A percentile compares a stretch with the other conserved stretches of the same genome.
Conservation (phyloP, 2,797 vertebrate genomes). For the Hyperoplus lanceolatus region DNA sequence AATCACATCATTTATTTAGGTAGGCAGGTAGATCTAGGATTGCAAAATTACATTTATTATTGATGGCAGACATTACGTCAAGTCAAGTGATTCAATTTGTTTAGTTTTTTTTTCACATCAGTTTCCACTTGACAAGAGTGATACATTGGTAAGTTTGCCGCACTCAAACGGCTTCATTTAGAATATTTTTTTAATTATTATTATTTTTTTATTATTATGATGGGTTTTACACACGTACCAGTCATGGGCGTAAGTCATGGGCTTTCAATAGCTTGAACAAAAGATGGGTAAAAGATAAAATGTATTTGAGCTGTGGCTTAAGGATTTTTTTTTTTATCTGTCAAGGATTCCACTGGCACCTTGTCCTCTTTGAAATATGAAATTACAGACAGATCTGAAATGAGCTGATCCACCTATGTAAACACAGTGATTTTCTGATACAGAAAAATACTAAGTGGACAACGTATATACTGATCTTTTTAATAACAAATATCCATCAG, state of each 20-base stretch:
- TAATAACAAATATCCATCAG: conserved; percentile 71
- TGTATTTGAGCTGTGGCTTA: conserved; percentile 36
- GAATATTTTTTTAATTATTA: conserved; percentile 1
- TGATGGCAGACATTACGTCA: conserved; percentile 23
- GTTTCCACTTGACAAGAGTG: background rate
- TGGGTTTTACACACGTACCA: conserved; percentile 44
- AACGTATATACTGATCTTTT: conserved; percentile 74
- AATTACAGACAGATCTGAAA: conserved; percentile 76
- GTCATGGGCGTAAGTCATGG: conserved; percentile 18
- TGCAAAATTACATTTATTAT: conserved; percentile 9
- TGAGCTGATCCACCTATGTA: conserved; percentile 83
- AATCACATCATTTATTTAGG: conserved; percentile 48
- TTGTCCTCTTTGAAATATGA: conserved; percentile 59
- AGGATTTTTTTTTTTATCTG: conserved; percentile 14
- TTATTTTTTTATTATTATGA: conserved; percentile 41
- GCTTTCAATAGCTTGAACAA: conserved; percentile 52
- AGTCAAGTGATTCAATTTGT: background rate
- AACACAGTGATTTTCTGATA: conserved; percentile 89
- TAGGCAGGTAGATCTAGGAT: conserved; percentile 51
- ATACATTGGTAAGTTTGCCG: background rate
- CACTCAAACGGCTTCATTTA: conserved; percentile 5
- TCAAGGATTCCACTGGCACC: conserved; percentile 55
- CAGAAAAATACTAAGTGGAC: conserved; percentile 87
- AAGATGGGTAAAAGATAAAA: conserved; percentile 33
- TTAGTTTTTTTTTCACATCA: conserved; percentile 23